Conservation (phyloP, 2,888 invertebrate genomes). For the Bhutanitis thaidina region DNA sequence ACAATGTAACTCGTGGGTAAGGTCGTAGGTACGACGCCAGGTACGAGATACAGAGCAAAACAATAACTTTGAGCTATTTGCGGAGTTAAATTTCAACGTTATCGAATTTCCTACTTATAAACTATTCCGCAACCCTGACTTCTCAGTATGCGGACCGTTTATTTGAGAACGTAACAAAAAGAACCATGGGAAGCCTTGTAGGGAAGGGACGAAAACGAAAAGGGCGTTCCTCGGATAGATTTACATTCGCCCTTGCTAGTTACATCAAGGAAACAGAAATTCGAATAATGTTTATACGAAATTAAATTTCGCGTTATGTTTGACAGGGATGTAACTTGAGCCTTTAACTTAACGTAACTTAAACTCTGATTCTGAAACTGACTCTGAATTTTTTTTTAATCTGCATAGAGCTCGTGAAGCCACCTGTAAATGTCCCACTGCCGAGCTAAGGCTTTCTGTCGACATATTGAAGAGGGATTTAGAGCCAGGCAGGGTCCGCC, state of each 20-base stretch:
- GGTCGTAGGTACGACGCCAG: no score
- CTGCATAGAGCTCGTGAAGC: no score
- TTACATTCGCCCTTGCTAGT: conserved; percentile 17
- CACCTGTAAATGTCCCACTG: no score
- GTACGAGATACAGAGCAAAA: conserved; percentile 17
- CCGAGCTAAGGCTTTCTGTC: no score
- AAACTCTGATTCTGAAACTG: no score
- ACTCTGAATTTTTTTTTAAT: no score
- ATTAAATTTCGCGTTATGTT: not conserved
- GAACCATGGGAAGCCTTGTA: conserved; percentile 24
- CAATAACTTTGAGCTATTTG: conserved; percentile 41
- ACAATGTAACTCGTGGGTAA: no score
- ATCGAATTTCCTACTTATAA: conserved; percentile 55
- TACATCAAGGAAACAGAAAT: conserved; percentile 8
- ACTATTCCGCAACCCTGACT: conserved; percentile 38
- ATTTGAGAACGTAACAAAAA: conserved; percentile 28
- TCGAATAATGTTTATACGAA: conserved; percentile 4
- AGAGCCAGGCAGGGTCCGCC: no score
- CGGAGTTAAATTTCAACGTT: conserved; percentile 49
- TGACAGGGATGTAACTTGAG: no score
- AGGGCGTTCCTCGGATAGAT: conserved; percentile 20
- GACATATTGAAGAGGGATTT: no score
- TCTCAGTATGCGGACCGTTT: conserved; percentile 28
- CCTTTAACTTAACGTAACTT: no score
- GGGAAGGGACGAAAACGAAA: conserved; percentile 17